phyloP scores from a whole-genome alignment of 2,888 invertebrate species.

The Exocentrus adspersus region DNA sequence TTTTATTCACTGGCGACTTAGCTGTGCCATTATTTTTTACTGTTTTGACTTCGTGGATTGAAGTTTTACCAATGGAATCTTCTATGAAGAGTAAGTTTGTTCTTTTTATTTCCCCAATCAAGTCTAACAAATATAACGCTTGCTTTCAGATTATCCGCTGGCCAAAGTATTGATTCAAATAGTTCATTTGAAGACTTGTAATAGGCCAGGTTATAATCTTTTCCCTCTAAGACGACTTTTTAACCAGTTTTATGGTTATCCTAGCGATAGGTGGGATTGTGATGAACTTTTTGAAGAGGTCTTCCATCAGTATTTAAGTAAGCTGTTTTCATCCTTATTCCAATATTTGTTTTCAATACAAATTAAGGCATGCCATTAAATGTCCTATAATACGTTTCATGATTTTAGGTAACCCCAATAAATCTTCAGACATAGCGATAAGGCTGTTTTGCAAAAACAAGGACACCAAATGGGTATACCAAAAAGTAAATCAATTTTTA shows the following conservation, averaged over 20 bases:
- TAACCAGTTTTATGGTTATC: constrained; percentile 60
- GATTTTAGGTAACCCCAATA: constrained; percentile 49
- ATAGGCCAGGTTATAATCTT: constrained; percentile 54
- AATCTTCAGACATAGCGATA: constrained; percentile 50
- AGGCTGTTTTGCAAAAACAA: constrained; percentile 61
- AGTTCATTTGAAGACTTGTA: constrained; percentile 52
- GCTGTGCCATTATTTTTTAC: constrained; percentile 59
- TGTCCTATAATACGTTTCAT: too few relatives aligned
- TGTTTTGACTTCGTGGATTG: constrained; percentile 63
- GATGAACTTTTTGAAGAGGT: constrained; percentile 55
- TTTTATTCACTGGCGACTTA: constrained; percentile 61
- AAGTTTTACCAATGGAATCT: constrained; percentile 60
- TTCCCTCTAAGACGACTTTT: constrained; percentile 57
- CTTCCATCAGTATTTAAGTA: constrained; percentile 59
- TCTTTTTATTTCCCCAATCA: too few relatives aligned
- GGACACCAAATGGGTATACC: constrained; percentile 59
- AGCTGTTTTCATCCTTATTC: constrained; percentile 28
- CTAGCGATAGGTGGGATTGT: constrained; percentile 50
- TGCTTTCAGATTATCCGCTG: constrained; percentile 59
- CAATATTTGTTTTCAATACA: too few relatives aligned
- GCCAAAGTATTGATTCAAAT: constrained; percentile 61
- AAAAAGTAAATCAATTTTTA: constrained; percentile 57
- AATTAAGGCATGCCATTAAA: too few relatives aligned
- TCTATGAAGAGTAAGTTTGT: constrained; percentile 48
- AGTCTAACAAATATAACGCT: too few relatives aligned